These are phyloP conservation scores for Apomyelois bistriatella DNA, from an alignment of 2,888 invertebrate species.

Conservation along the genomic window DNA sequence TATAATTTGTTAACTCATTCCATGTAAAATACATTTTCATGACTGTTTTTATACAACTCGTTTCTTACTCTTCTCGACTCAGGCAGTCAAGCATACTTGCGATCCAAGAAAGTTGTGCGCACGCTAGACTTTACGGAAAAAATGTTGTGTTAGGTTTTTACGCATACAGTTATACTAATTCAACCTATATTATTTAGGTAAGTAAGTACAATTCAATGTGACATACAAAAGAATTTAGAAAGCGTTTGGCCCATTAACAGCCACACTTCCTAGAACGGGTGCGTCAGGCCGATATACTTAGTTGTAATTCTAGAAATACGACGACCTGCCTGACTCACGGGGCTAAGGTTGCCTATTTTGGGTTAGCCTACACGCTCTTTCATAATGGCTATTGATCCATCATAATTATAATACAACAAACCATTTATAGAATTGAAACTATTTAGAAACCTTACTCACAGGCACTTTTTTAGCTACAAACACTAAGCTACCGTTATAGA, in stretches of 20 bases:
- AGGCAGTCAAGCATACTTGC: too few relatives aligned
- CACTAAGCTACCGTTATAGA: too few relatives aligned
- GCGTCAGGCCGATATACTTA: constrained; percentile 41
- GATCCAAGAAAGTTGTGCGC: too few relatives aligned
- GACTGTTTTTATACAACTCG: too few relatives aligned
- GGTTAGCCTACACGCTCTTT: background rate
- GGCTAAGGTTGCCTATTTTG: constrained; percentile 25
- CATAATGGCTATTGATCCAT: background rate
- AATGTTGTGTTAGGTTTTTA: too few relatives aligned
- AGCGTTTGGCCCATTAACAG: constrained; percentile 18
- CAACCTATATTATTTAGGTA: too few relatives aligned
- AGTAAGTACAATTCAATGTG: too few relatives aligned
- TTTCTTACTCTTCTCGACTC: too few relatives aligned
- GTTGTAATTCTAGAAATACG: constrained; percentile 42
- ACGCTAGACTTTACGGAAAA: too few relatives aligned
- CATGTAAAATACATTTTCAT: too few relatives aligned
- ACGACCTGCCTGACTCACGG: constrained; percentile 39
- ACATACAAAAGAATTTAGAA: constrained; percentile 23
- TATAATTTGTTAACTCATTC: too few relatives aligned
- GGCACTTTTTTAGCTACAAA: background rate
- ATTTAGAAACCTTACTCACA: background rate
- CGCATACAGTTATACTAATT: too few relatives aligned
- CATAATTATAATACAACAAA: background rate
- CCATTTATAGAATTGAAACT: background rate
- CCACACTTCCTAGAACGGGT: constrained; percentile 33